These are phyloP conservation scores for Aspidoscelis tigris DNA, from an alignment of 2,113 vertebrate genomes.

Conservation along the genomic window DNA sequence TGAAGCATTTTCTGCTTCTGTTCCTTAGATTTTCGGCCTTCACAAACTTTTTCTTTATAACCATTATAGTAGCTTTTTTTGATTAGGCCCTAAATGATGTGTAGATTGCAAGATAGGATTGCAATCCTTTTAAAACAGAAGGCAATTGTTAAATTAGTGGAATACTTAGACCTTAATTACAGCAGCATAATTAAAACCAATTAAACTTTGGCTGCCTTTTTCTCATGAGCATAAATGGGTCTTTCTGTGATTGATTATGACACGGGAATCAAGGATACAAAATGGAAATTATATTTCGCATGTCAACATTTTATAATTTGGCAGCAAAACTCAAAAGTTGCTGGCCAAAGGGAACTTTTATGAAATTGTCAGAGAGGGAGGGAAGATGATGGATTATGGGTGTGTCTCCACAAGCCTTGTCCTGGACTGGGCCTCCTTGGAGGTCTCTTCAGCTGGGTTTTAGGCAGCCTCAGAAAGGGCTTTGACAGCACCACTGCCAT, in stretches of 20 bases:
- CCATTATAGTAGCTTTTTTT: not conserved
- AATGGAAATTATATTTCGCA: not conserved
- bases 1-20: too few relatives aligned
- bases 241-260: not conserved
- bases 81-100: not conserved
- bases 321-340: not conserved
- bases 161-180: not conserved
- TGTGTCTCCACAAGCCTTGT: too few relatives aligned
- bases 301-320: not conserved
- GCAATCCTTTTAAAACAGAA: not conserved
- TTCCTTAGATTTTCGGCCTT: too few relatives aligned
- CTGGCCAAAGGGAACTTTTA: not conserved
- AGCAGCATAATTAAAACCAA: constrained; percentile 7
- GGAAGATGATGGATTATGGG: too few relatives aligned
- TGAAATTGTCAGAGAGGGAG: too few relatives aligned
- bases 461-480: too few relatives aligned
- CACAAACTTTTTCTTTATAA: too few relatives aligned
- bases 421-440: too few relatives aligned
- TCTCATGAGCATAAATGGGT: fast-evolving
- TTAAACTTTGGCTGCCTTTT: not conserved
- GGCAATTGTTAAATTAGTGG: constrained; percentile 21
- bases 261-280: not conserved
- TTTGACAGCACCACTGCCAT: too few relatives aligned
- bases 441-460: too few relatives aligned
- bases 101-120: not conserved